These are phyloP conservation scores for Monopis laevigella DNA, from an alignment of 2,888 invertebrate species.

Conservation along the genomic window DNA sequence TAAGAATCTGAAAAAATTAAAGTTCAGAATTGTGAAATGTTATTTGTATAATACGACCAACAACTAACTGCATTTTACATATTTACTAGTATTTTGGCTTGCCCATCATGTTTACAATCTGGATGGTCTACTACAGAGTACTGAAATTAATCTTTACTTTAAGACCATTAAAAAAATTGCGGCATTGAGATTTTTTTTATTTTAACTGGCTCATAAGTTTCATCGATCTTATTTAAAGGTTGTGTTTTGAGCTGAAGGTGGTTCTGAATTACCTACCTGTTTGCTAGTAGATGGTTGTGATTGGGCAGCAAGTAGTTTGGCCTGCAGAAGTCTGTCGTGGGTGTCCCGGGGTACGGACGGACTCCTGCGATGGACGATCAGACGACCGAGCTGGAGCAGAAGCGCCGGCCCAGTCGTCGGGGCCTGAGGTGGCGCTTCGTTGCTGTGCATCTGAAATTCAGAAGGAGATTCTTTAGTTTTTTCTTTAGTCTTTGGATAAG, in stretches of 20 bases:
- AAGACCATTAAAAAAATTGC: no score
- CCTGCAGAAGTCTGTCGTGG: slow-evolving; percentile 32
- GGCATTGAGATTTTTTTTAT: no score
- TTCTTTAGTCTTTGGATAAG: no score
- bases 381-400: slow-evolving; percentile 67
- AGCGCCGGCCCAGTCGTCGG: slow-evolving; percentile 55
- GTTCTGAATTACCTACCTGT: slow-evolving; percentile 27
- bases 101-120: no score
- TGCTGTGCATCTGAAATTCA: slow-evolving; percentile 55
- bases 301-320: slow-evolving; percentile 31
- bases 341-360: slow-evolving; percentile 42
- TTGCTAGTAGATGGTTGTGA: slow-evolving; percentile 35
- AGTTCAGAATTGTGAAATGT: slow-evolving; percentile 1
- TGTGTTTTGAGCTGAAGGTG: no score
- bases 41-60: no score
- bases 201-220: no score
- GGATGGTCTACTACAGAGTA: no score
- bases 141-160: no score
- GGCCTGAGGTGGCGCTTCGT: slow-evolving; percentile 40
- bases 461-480: neutral
- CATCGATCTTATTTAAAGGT: no score
- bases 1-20: slow-evolving; percentile 3
- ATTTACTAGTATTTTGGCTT: no score
- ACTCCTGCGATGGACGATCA: slow-evolving; percentile 70
- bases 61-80: no score